Evolutionary conservation across 2,888 invertebrate species (phyloP).

Genomic region (Geotrupes spiniger): DNA sequence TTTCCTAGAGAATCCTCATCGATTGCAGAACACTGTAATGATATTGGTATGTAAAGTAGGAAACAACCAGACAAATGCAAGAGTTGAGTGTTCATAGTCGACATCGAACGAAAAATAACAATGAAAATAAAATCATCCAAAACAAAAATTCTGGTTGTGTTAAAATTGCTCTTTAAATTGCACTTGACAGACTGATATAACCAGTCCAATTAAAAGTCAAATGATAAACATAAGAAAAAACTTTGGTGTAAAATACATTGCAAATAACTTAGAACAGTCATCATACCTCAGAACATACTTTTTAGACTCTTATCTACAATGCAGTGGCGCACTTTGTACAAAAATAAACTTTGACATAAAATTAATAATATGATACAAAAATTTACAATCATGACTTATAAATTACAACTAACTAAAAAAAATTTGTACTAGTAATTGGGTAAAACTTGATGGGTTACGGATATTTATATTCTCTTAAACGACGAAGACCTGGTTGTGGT

Average conservation of each 20-base stretch:
- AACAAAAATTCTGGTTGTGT: not conserved
- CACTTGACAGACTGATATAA: conserved; percentile 20
- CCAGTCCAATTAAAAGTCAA: conserved; percentile 19
- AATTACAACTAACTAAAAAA: conserved; percentile 6
- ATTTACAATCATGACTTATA: conserved; percentile 18
- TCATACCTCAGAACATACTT: not conserved
- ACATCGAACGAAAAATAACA: conserved; percentile 8
- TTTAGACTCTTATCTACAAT: conserved; percentile 12
- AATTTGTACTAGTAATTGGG: conserved; percentile 27
- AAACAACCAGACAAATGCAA: too few species aligned
- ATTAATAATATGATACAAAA: conserved; percentile 22
- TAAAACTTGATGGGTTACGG: not conserved
- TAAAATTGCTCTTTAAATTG: conserved; percentile 21
- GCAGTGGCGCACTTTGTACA: conserved; percentile 19
- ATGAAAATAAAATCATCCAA: conserved; percentile 11
- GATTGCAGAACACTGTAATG: too few species aligned
- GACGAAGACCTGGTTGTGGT: conserved; percentile 18
- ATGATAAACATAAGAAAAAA: conserved; percentile 15
- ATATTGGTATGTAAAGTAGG: too few species aligned
- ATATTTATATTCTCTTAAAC: conserved; percentile 23
- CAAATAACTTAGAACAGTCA: conserved; percentile 11
- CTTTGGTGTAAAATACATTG: conserved; percentile 23
- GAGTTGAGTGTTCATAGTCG: too few species aligned
- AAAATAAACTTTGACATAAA: conserved; percentile 22
- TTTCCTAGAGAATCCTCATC: too few species aligned